Evolutionary conservation across 2,888 invertebrate genomes (phyloP), one percentile per base, ranked within the genome.

Genomic region (Torymus auratus): DNA sequence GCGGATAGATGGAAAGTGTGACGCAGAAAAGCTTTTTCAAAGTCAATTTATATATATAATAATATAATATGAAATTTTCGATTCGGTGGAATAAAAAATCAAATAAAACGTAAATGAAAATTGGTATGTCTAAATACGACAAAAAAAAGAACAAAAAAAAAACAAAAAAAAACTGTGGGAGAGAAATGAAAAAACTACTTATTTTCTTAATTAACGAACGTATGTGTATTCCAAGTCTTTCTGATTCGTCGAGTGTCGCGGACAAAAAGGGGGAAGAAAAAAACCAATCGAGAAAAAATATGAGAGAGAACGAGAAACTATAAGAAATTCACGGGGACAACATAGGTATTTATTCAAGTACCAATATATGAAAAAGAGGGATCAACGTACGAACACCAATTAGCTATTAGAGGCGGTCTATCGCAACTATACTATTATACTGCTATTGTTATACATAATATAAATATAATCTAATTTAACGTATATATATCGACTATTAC

Each of bases 341-440:
- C 69, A 72, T 71, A 68, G 83, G 81, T 83, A 81, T 82, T 78
- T 78, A 75, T 69, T 62, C 76, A 76, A 76, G 88, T 90, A 90
- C 89, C 88, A 90, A 89, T 86, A 89, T 86, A 86, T 85, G 86
- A 85, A 88, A 88, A 88, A 89, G 87, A 86, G 90, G 90, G 90
- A 91, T 89, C 91, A 91, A 91, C 88, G 89, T 89, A 90, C 86
- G 89, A 91, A 91, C 90, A 91, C 91, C 91, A 91, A 91, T 90
- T 90, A 91, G 89, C 83, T 88, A 86, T 90, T 91, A 91, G 88
- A 86, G 82, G 86, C 89, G 89, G 87, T 88, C 89, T 90, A 89
- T 89, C 89, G 87, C 88, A 83, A 85, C 84, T 85, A 85, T 86
- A 84, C 86, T 84, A 77, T 81, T 75, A 75, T 72, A 86, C 85